phyloP scores from a whole-genome alignment of 2,888 invertebrate genomes.

The Hypselothyrea guttata region DNA sequence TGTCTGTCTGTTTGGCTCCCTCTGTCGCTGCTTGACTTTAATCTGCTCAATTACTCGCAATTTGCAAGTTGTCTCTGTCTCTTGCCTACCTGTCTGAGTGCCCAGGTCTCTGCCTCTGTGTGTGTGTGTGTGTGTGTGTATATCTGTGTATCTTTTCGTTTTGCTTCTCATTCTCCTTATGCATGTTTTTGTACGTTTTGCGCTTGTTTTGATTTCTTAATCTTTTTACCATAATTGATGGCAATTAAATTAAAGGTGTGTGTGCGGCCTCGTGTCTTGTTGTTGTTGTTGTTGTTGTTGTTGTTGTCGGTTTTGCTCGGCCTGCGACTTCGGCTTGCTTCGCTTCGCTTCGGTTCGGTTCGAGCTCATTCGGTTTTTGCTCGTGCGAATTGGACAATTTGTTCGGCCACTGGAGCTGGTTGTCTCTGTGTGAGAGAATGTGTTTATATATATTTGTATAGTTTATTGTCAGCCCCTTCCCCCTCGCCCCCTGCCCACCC shows the following conservation, averaged over 20 bases:
- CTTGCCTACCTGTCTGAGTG: slow-evolving; percentile 20
- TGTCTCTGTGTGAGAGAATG: slow-evolving; percentile 2
- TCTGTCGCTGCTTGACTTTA: slow-evolving; percentile 69
- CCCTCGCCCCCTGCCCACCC: slow-evolving; percentile 2
- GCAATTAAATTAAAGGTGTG: slow-evolving; percentile 78
- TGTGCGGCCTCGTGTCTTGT: slow-evolving; percentile 55
- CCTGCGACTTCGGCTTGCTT: slow-evolving; percentile 43
- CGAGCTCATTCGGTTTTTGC: slow-evolving; percentile 13
- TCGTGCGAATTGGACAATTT: slow-evolving; percentile 11
- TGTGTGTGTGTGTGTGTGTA: slow-evolving; percentile 23
- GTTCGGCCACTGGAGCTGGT: slow-evolving; percentile 27
- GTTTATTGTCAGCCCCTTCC: slow-evolving; percentile 28
- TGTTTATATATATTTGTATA: not conserved
- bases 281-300: slow-evolving; percentile 19
- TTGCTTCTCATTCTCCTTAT: slow-evolving; percentile 63
- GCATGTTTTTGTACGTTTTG: slow-evolving; percentile 66
- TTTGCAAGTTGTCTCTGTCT: slow-evolving; percentile 70
- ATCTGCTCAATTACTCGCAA: slow-evolving; percentile 79
- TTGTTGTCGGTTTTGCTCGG: slow-evolving; percentile 45
- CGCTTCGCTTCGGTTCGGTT: slow-evolving; percentile 17
- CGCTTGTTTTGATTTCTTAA: slow-evolving; percentile 79
- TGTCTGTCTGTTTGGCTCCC: slow-evolving; percentile 29
- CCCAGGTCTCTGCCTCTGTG: slow-evolving; percentile 9
- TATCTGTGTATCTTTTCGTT: slow-evolving; percentile 48
- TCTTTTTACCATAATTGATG: slow-evolving; percentile 79